Base-by-base conservation (phyloP, 2,888 invertebrate genomes). In the Azorinus chamasolen region DNA sequence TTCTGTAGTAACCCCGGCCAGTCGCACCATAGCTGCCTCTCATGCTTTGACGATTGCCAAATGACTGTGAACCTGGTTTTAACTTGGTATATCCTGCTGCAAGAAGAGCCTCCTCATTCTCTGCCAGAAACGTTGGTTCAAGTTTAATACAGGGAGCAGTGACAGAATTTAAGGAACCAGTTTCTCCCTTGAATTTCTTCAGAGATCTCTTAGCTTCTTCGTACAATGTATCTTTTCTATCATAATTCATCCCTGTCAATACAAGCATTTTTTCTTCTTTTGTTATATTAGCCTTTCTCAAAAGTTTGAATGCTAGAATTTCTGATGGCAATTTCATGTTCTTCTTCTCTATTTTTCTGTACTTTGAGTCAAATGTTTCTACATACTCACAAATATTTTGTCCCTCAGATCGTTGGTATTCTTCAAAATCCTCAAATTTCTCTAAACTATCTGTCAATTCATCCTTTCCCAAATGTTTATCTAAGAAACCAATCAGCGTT, bases 251-350 rank as follows among this genome's bases (percentile, higher is more conserved):
- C 1, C 84, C 84, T 24, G 79, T 80, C 25, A 77, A 41, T 12
- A 80, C 80, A 4, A 80, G 20, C 62, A 80, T 46, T 53, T 63
- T 62, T 37, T 65, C 74, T 41, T 73, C 73, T 41, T 79, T 81
- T 22, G 76, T 71, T 12, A 83, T 75, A 24, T 72, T 73, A 14
- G 80, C 71, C 46, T 69, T 76, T n/a, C 76, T 58, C 16, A 81
- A 43, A 32, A 81, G 45, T 57, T 79, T 76, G 39, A 76, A 76
- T 20, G 79, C 76, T 27, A 83, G 48, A 37, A 83, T 83, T 74
- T 83, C 81, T 27, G 73, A 32, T 25, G 83, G 79, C 12, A 83
- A 27, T 48, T 50, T 79, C 78, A 81, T 81, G n/a, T 77, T n/a
- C n/a, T n/a, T n/a, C n/a, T n/a, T n/a, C n/a, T n/a, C n/a, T n/a